Conservation (phyloP, 1,140 invertebrate genomes). For the Procambarus virginalis region DNA sequence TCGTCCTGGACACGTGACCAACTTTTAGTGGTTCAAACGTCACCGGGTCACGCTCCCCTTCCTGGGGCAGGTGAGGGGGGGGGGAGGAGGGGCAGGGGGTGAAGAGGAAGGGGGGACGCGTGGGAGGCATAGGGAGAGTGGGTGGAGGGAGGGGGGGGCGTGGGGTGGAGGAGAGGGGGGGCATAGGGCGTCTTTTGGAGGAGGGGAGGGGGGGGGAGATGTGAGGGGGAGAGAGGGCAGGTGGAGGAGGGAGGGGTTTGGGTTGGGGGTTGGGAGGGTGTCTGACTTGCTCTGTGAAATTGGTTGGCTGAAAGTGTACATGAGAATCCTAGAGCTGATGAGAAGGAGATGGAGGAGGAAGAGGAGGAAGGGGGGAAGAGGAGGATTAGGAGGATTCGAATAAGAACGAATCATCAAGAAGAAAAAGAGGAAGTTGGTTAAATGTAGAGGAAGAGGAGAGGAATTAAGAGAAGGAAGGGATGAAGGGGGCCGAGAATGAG, state of each 20-base stretch:
- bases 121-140: no score
- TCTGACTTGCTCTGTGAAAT: no score
- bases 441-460: not conserved
- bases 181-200: not conserved
- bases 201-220: not conserved
- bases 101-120: no score
- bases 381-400: conserved; percentile 16
- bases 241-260: not conserved
- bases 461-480: not conserved
- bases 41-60: no score
- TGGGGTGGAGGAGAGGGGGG: not conserved
- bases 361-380: conserved; percentile 13
- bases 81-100: not conserved
- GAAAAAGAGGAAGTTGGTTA: not conserved
- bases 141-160: no score
- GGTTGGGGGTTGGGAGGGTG: not conserved
- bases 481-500: not conserved
- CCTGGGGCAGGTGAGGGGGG: not conserved
- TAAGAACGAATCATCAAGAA: not conserved
- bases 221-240: not conserved
- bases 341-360: not conserved
- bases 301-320: no score
- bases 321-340: no score
- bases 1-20: no score
- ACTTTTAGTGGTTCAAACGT: no score